Conservation (phyloP, 2,888 invertebrate genomes). For the Scaptomyza polygonia region DNA sequence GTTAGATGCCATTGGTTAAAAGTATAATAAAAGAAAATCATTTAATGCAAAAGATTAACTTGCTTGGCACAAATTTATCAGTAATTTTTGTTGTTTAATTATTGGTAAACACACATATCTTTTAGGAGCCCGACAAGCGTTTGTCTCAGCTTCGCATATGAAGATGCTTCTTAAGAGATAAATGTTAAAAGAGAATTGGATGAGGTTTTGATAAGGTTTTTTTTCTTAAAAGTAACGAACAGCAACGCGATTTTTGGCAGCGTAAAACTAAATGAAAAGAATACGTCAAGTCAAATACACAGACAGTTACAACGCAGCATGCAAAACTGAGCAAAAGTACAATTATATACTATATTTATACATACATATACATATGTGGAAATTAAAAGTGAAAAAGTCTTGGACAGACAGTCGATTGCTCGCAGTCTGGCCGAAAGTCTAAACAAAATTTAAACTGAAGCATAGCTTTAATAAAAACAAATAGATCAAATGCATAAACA, state of each 20-base stretch:
- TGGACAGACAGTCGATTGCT: conserved; percentile 25
- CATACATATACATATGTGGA: conserved; percentile 29
- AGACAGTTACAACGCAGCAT: conserved; percentile 74
- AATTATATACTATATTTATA: conserved; percentile 28
- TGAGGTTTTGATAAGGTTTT: conserved; percentile 3
- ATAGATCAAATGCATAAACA: conserved; percentile 68
- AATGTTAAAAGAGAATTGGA: conserved; percentile 24
- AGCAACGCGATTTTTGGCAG: conserved; percentile 48
- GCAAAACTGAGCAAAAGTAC: conserved; percentile 69
- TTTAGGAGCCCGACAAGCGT: conserved; percentile 12
- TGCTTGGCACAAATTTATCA: background rate
- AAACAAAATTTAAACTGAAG: conserved; percentile 65
- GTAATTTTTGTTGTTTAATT: background rate
- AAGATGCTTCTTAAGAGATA: conserved; percentile 20
- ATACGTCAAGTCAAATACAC: conserved; percentile 55
- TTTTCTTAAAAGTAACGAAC: conserved; percentile 16
- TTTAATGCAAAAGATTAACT: background rate
- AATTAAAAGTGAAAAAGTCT: conserved; percentile 43
- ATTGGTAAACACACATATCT: conserved; percentile 9
- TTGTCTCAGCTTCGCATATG: background rate
- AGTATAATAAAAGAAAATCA: background rate
- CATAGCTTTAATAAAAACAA: conserved; percentile 53
- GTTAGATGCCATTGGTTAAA: conserved; percentile 11
- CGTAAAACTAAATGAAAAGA: conserved; percentile 33
- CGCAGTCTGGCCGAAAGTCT: conserved; percentile 35